Conservation (phyloP, 2,113 vertebrate species). For the sheep (Ovis aries) region ARS-UI_Ramb_v3.0 NC_056054.1:133913501-133914000, state of each 20-base stretch:
- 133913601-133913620: not conserved
- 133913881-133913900: not conserved
- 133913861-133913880: not conserved
- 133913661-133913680: not conserved
- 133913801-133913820: not conserved
- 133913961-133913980: not conserved
- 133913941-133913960: not conserved
- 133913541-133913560: not conserved
- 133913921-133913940: not conserved
- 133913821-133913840: fast-evolving
- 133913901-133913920: not conserved
- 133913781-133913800: not conserved
- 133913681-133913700: not conserved
- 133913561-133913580: not conserved
- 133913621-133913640: not conserved
- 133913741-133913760: not conserved
- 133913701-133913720: not conserved
- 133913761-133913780: not conserved
- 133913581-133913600: not conserved
- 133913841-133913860: not conserved
- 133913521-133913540: not conserved
- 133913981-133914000: not conserved
- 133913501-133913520: not conserved
- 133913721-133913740: not conserved
- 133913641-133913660: not conserved